phyloP scores from a whole-genome alignment of 53 echinoderm and acorn worm genomes.

The Holothuria leucospilota region DNA sequence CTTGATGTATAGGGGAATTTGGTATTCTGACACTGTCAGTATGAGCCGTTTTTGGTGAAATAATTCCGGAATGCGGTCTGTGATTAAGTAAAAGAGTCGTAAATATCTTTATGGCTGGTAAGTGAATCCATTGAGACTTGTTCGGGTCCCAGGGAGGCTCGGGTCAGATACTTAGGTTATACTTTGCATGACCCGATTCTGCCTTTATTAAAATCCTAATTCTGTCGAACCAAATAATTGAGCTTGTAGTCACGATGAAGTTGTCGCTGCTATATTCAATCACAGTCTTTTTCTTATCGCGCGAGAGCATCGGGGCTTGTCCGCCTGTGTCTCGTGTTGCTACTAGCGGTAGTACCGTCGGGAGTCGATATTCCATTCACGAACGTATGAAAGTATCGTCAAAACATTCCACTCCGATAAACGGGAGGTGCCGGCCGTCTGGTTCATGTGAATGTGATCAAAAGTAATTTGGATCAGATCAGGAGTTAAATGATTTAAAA shows the following conservation, averaged over 20 bases:
- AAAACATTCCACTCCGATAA: too few relatives aligned
- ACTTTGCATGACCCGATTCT: constrained; percentile 28
- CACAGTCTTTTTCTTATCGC: too few relatives aligned
- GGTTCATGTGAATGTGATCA: too few relatives aligned
- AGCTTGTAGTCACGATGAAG: constrained; percentile 23
- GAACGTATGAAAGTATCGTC: too few relatives aligned
- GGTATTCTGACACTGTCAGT: constrained; percentile 14
- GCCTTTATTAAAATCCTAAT: constrained; percentile 41
- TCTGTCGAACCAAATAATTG: constrained; percentile 27
- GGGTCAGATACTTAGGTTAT: constrained; percentile 30
- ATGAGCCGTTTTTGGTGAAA: constrained; percentile 27
- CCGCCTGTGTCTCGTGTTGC: too few relatives aligned
- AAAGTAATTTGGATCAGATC: too few relatives aligned
- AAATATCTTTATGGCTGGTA: constrained; percentile 46
- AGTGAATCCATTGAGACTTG: constrained; percentile 14
- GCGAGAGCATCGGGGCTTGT: too few relatives aligned
- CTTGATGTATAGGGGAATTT: constrained; percentile 37
- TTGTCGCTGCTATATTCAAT: too few relatives aligned
- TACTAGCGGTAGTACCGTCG: too few relatives aligned
- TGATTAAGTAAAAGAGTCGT: constrained; percentile 50
- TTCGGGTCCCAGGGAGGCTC: constrained; percentile 6
- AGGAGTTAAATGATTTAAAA: too few relatives aligned
- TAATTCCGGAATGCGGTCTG: constrained; percentile 52
- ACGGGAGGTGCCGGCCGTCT: too few relatives aligned
- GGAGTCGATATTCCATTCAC: too few relatives aligned